Percentiles rank a stretch among this genome's conserved stretches.
These are phyloP conservation scores for Typhlichthys eigenmanni DNA, from an alignment of 2,797 vertebrate genomes.

Conservation along the genomic window DNA sequence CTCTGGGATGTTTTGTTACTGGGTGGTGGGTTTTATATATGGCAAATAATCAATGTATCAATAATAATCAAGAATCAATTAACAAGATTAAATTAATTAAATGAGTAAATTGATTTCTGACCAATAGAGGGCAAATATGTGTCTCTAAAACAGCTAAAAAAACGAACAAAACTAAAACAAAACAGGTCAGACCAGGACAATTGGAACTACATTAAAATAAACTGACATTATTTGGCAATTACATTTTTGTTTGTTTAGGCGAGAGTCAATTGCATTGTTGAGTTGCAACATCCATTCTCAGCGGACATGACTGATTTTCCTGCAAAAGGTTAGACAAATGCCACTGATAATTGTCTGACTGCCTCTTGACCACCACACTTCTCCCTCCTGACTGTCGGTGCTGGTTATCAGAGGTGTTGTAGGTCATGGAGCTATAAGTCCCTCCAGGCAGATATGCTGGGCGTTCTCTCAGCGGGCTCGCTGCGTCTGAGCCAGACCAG, in stretches of 20 bases:
- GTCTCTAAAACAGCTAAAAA: too few relatives aligned
- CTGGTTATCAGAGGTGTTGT: constrained; percentile 41
- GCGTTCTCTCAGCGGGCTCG: neutral
- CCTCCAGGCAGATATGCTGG: constrained; percentile 6
- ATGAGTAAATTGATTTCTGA: too few relatives aligned
- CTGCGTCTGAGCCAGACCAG: constrained; percentile 15
- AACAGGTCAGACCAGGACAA: too few relatives aligned
- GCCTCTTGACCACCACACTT: constrained; percentile 39
- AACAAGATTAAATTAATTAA: too few relatives aligned
- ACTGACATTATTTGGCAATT: too few relatives aligned
- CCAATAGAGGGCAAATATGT: too few relatives aligned
- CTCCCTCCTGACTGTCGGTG: constrained; percentile 20
- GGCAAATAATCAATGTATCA: too few relatives aligned
- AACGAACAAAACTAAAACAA: too few relatives aligned
- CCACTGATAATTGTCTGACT: constrained; percentile 57
- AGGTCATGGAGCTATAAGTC: constrained; percentile 30
- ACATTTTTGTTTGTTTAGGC: too few relatives aligned
- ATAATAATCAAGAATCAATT: too few relatives aligned
- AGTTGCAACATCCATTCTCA: constrained; percentile 31
- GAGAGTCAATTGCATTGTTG: constrained; percentile 24
- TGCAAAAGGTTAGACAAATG: constrained; percentile 67
- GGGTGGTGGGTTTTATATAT: too few relatives aligned
- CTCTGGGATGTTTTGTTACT: neutral
- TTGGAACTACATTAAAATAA: too few relatives aligned
- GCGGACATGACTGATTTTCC: constrained; percentile 26